A percentile compares a stretch with the other conserved stretches of the same genome.
These are phyloP conservation scores for Holothuria leucospilota DNA, from an alignment of 53 echinoderm and acorn worm species.

Conservation along the genomic window DNA sequence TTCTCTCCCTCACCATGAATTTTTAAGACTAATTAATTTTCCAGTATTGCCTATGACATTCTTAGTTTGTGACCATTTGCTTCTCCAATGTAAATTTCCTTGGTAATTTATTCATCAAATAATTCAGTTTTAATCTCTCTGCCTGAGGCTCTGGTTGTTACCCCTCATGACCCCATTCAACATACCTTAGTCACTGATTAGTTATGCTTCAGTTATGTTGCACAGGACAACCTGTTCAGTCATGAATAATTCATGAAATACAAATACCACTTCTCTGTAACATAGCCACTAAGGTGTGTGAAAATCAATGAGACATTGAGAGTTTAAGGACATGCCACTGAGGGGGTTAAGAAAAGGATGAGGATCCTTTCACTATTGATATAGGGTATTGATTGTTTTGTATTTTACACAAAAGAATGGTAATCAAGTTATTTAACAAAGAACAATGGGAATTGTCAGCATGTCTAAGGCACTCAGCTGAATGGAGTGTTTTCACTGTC, in stretches of 20 bases:
- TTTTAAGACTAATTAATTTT: too few species aligned
- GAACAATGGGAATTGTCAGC: slow-evolving; percentile 6
- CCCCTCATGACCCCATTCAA: neutral
- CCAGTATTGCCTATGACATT: too few species aligned
- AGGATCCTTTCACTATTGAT: neutral
- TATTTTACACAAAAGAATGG: neutral
- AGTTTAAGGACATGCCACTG: neutral
- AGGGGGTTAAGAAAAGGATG: neutral
- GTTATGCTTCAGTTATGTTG: slow-evolving; percentile 15
- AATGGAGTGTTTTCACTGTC: neutral
- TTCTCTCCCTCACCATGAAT: too few species aligned
- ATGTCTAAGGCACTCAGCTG: neutral
- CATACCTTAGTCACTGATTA: slow-evolving; percentile 14
- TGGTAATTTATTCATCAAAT: too few species aligned
- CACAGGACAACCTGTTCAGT: slow-evolving; percentile 37
- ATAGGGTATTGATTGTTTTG: slow-evolving; percentile 24
- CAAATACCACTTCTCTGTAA: neutral
- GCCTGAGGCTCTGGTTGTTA: neutral
- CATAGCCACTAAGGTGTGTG: neutral
- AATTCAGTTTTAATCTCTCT: neutral
- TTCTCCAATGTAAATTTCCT: too few species aligned
- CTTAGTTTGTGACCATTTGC: too few species aligned
- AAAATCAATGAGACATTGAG: slow-evolving; percentile 3
- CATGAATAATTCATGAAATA: neutral
- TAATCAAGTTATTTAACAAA: slow-evolving; percentile 15